These are phyloP conservation scores for Promerops cafer DNA, from an alignment of 2,113 vertebrate genomes.

Conservation along the genomic window DNA sequence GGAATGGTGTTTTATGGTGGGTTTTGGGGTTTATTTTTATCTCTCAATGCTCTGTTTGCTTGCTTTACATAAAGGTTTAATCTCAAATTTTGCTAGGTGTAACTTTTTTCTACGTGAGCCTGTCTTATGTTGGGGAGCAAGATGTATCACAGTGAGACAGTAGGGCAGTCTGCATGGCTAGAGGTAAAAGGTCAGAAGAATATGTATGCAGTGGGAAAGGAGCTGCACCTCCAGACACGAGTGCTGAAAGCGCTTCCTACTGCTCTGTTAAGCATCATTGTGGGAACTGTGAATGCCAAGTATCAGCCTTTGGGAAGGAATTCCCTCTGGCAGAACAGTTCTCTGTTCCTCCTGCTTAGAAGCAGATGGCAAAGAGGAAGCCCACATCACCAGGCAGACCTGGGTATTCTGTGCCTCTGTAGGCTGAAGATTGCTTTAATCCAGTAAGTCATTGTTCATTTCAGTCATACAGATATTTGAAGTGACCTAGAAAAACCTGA, in stretches of 20 bases:
- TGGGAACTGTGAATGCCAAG: background rate
- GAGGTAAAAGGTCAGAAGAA: background rate
- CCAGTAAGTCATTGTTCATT: background rate
- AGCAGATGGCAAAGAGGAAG: constrained; percentile 9
- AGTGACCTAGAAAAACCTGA: background rate
- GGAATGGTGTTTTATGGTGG: background rate
- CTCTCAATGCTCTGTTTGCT: background rate
- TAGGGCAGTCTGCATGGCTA: background rate
- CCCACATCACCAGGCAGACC: background rate
- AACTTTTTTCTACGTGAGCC: background rate
- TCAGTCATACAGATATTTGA: background rate
- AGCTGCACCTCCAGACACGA: background rate
- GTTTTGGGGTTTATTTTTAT: background rate
- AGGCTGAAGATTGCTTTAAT: background rate
- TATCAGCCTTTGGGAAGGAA: constrained; percentile 2
- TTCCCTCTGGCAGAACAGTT: background rate
- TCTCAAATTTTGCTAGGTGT: background rate
- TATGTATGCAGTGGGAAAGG: background rate
- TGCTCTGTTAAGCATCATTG: background rate
- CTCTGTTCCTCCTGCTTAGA: background rate
- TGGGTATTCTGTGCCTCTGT: background rate
- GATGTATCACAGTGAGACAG: background rate
- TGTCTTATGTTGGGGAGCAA: background rate
- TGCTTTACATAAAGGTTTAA: background rate
- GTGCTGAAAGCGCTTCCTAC: background rate